Base-by-base conservation (phyloP, 1,140 invertebrate species). In the Leptopilina boulardi region DNA sequence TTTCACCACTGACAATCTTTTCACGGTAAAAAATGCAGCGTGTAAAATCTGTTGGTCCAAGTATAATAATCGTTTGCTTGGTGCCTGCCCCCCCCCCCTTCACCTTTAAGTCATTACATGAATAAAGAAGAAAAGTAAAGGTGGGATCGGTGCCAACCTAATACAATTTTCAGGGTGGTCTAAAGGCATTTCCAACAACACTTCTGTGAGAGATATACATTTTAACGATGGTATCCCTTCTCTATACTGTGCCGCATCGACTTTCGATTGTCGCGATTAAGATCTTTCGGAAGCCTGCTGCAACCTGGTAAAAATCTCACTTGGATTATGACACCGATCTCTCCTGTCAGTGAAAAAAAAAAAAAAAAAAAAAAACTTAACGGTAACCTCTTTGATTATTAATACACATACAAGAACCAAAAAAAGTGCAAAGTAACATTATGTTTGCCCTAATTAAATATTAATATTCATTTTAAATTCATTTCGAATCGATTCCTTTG, bases 111-210 rank as follows among this genome's bases (percentile, higher is more conserved):
- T 85, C 78, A 82, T 85, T 85, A 84, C 75, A 77, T 38, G 72
- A 70, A 77, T 84, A n/a, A n/a, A n/a, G 72, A 38, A 38, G 34
- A 38, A 38, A 38, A 38, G 34, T 38, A 38, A 34, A 26, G 77
- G 71, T 72, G 72, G 74, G 74, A 74, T 42, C 59, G 56, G 70
- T 84, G 83, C 84, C 84, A 84, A 83, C 80, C 84, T 86, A 86
- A 86, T 83, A 86, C 70, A 81, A 74, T 82, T 83, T 85, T 80
- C 85, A 85, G 81, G 85, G 84, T 85, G 85, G 85, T 86, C 85
- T 78, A 70, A 59, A 26, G 19, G 21, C 70, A 18, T 54, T 18
- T 18, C 19, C 51, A 19, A 18, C 59, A 30, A 30, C 59, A 66
- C 59, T 66, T 23, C 30, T 15, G 59, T 13, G 59, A n/a, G 34